Percentiles rank a stretch among this genome's conserved stretches.
Conservation (phyloP, 1,140 invertebrate genomes). For the Lanistes nyassanus region DNA sequence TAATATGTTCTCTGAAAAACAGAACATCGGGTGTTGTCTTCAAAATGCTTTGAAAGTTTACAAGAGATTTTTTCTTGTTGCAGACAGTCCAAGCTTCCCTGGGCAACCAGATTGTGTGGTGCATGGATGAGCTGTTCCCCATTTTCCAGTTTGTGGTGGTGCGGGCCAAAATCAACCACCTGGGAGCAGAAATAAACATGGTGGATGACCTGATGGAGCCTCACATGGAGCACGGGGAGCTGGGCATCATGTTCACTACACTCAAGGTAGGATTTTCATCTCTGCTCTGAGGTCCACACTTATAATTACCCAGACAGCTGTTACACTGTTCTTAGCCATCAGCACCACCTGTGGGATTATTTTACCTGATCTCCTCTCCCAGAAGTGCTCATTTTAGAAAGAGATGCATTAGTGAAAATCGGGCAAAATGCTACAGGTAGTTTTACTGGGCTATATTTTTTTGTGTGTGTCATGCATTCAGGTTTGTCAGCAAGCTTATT, state of each 20-base stretch:
- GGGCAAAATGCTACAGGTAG: too few relatives aligned
- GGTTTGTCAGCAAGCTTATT: too few relatives aligned
- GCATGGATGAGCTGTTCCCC: constrained; percentile 87
- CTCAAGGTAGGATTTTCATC: constrained; percentile 71
- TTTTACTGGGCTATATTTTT: too few relatives aligned
- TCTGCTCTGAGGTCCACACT: not conserved
- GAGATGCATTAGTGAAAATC: too few relatives aligned
- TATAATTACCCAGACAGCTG: too few relatives aligned
- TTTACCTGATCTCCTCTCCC: too few relatives aligned
- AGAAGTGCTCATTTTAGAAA: not conserved
- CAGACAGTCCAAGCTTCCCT: constrained; percentile 71
- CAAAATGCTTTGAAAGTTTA: too few relatives aligned
- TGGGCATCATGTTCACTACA: constrained; percentile 87
- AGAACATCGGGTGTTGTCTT: too few relatives aligned
- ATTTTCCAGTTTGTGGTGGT: constrained; percentile 88
- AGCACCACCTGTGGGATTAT: too few relatives aligned
- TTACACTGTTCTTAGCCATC: too few relatives aligned
- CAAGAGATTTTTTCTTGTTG: constrained; percentile 6
- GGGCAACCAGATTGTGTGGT: constrained; percentile 75
- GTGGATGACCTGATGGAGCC: constrained; percentile 85
- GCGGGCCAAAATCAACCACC: constrained; percentile 80
- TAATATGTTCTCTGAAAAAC: too few relatives aligned
- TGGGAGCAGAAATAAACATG: constrained; percentile 86
- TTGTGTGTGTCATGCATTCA: too few relatives aligned
- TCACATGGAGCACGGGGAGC: constrained; percentile 79